Percentiles rank a stretch among this genome's conserved stretches.
phyloP scores from a whole-genome alignment of 64 coral and sea anemone genomes.

The Actinia tenebrosa region DNA sequence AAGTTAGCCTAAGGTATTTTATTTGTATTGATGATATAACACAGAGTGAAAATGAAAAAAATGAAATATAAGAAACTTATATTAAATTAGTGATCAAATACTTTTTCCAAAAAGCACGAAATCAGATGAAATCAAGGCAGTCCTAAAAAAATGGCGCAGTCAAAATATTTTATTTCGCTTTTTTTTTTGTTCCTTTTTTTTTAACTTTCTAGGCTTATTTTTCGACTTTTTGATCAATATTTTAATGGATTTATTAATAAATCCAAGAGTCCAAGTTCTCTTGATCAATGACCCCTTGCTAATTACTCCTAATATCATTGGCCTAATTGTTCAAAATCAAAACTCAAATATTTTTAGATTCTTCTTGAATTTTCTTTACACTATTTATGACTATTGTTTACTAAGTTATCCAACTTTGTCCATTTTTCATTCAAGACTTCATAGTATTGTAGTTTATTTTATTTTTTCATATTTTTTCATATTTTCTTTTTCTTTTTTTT shows the following conservation, averaged over 20 bases:
- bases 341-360: not conserved
- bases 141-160: not conserved
- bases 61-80: not conserved
- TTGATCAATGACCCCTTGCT: not conserved
- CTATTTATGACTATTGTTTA: not conserved
- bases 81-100: not conserved
- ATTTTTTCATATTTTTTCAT: too few relatives aligned
- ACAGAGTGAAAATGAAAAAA: not conserved
- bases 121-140: not conserved
- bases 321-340: not conserved
- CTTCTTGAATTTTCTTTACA: not conserved
- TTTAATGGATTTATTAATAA: not conserved
- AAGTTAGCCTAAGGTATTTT: not conserved
- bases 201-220: not conserved
- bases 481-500: too few relatives aligned
- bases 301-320: not conserved
- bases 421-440: not conserved
- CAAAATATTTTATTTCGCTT: not conserved
- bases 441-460: too few relatives aligned
- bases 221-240: not conserved
- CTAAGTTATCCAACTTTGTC: too few relatives aligned
- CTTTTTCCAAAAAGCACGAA: not conserved
- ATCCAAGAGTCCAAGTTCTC: not conserved
- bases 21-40: not conserved
- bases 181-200: not conserved